Evolutionary conservation across 2,797 vertebrate species (phyloP), one percentile per base, ranked within the genome.

Genomic region (Alcedo atthis): DNA sequence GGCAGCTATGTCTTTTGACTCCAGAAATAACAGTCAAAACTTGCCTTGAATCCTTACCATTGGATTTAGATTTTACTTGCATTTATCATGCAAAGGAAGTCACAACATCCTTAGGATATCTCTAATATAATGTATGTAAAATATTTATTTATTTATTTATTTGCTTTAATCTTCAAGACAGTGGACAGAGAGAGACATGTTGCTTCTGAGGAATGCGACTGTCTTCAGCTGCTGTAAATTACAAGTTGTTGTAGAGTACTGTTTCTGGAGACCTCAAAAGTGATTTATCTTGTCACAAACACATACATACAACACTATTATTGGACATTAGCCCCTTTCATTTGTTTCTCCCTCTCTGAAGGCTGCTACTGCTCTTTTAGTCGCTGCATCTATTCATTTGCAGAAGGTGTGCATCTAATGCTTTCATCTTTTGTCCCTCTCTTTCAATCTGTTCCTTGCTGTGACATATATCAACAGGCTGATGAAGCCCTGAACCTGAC

Each of bases 401-500:
- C 5, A n/a, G 12, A 1, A 12, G 8, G 32, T 2, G 1, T 30
- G 22, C 15, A 9, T 45, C 51, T 33, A 43, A 58, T 19, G 17
- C 14, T 75, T 82, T 77, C 18, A 49, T 24, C 28, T 81, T 67
- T 32, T 43, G 9, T 15, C 77, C 37, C 35, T 74, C 8, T 5
- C 89, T 69, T 61, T 55, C 54, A 33, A 45, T 33, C 48, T 49
- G 7, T 37, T 75, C 76, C 45, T 57, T 43, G 26, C 54, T 5
- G 5, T 73, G 46, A 67, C 64, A 69, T 4, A 2, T 5, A 73
- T 66, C 69, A 92, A 71, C 62, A 87, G 66, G 64, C 51, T 87
- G 84, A 85, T 92, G 77, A 82, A 89, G 51, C 80, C 82, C 62
- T 30, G 51, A 78, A 77, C 58, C 64, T 88, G 80, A 77, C 35